Conservation (phyloP, 2,797 vertebrate species). For the Serranus cabrilla region DNA sequence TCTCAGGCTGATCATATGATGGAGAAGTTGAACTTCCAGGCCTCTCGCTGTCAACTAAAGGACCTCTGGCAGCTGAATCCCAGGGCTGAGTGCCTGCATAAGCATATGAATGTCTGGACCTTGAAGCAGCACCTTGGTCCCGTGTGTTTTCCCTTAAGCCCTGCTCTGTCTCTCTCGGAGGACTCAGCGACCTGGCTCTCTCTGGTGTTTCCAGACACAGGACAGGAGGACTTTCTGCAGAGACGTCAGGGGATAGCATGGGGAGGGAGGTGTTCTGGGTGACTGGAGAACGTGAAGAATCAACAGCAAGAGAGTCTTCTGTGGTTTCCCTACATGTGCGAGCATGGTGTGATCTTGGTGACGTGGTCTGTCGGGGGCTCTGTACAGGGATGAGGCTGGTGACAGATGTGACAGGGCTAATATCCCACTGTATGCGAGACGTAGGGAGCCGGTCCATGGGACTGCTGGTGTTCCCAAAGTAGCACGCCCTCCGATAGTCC, state of each 20-base stretch:
- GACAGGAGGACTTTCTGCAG: conserved; percentile 53
- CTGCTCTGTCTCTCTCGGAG: conserved; percentile 62
- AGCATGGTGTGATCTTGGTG: conserved; percentile 45
- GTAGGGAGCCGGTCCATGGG: conserved; percentile 80
- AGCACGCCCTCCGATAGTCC: conserved; percentile 85
- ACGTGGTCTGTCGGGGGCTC: conserved; percentile 57
- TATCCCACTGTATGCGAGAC: conserved; percentile 84
- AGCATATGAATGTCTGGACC: conserved; percentile 60
- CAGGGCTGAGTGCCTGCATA: conserved; percentile 52
- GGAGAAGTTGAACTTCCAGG: conserved; percentile 55
- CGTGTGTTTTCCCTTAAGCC: conserved; percentile 45
- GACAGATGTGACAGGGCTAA: conserved; percentile 85
- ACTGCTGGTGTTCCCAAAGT: conserved; percentile 88
- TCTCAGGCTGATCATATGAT: conserved; percentile 41
- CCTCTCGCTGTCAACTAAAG: conserved; percentile 44
- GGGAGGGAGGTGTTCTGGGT: conserved; percentile 84
- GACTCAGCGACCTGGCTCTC: conserved; percentile 58
- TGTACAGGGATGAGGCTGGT: conserved; percentile 78
- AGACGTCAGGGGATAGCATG: conserved; percentile 67
- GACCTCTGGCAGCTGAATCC: conserved; percentile 52
- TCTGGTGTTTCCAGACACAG: conserved; percentile 47
- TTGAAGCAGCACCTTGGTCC: conserved; percentile 28
- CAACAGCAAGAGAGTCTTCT: conserved; percentile 62
- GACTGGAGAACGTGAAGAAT: conserved; percentile 71
- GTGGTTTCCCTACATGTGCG: conserved; percentile 46